phyloP scores from a whole-genome alignment of 2,113 vertebrate species.

The Paramisgurnus dabryanus region DNA sequence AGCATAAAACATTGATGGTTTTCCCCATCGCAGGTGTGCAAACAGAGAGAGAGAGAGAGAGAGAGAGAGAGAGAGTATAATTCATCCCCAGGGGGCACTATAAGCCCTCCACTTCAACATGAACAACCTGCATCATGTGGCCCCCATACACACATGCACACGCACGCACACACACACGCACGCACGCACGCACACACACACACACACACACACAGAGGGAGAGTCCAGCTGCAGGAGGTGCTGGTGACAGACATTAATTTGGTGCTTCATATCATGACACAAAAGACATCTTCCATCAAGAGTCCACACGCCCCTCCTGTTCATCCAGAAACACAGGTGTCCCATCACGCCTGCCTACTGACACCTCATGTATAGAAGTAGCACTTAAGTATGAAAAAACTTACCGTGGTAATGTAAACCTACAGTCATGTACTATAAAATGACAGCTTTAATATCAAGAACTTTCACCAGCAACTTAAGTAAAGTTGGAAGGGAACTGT shows the following conservation, averaged over 20 bases:
- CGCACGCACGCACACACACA: not conserved
- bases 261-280: conserved; percentile 47
- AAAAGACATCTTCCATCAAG: conserved; percentile 38
- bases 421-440: not conserved
- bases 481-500: too few relatives aligned
- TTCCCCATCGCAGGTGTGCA: conserved; percentile 48
- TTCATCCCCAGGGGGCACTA: conserved; percentile 76
- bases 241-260: conserved; percentile 53
- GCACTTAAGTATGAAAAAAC: not conserved
- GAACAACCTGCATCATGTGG: conserved; percentile 24
- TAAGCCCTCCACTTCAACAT: conserved; percentile 67
- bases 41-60: conserved; percentile 7
- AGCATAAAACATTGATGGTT: not conserved
- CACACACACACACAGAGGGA: not conserved
- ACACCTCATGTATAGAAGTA: not conserved
- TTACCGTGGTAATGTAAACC: not conserved
- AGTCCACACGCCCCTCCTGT: not conserved
- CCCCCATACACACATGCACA: not conserved
- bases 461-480: not conserved
- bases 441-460: not conserved
- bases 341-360: not conserved
- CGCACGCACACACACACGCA: conserved; percentile 29
- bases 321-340: conserved; percentile 40
- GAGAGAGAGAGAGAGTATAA: conserved; percentile 41
- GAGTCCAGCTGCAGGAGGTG: conserved; percentile 43